Evolutionary conservation across 2,113 vertebrate genomes (phyloP).

Genomic region (Bos javanicus): DNA sequence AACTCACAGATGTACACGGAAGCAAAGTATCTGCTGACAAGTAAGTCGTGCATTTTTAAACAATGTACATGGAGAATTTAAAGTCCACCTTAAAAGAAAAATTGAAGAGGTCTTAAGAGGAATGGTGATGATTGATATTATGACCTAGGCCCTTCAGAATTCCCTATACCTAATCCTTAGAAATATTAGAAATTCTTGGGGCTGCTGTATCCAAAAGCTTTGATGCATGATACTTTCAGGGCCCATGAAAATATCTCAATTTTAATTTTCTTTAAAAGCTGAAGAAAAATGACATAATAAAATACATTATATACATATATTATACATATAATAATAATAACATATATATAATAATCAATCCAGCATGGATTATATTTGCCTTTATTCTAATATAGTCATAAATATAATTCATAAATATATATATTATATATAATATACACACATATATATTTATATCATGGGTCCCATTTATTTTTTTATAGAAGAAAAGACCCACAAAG

Average conservation of each 20-base stretch:
- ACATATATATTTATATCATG: background rate
- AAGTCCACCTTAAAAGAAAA: slow-evolving; percentile 4
- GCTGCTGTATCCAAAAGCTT: background rate
- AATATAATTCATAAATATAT: background rate
- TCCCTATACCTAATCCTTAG: background rate
- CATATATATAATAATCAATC: background rate
- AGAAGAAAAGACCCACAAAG: background rate
- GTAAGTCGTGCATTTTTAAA: background rate
- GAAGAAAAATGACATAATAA: background rate
- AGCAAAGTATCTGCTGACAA: background rate
- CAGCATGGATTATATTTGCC: background rate
- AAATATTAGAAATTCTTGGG: background rate
- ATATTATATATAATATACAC: background rate
- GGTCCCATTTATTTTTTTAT: background rate
- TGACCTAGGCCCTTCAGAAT: background rate
- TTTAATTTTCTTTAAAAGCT: slow-evolving; percentile 3
- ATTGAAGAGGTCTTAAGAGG: background rate
- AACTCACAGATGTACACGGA: background rate
- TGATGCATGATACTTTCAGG: background rate
- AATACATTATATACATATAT: background rate
- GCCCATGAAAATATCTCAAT: background rate
- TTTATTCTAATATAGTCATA: background rate
- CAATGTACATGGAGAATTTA: background rate
- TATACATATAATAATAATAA: background rate
- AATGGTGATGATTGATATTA: background rate